Evolutionary conservation across 2,113 vertebrate genomes (phyloP).

Genomic region (Aythya baeri): DNA sequence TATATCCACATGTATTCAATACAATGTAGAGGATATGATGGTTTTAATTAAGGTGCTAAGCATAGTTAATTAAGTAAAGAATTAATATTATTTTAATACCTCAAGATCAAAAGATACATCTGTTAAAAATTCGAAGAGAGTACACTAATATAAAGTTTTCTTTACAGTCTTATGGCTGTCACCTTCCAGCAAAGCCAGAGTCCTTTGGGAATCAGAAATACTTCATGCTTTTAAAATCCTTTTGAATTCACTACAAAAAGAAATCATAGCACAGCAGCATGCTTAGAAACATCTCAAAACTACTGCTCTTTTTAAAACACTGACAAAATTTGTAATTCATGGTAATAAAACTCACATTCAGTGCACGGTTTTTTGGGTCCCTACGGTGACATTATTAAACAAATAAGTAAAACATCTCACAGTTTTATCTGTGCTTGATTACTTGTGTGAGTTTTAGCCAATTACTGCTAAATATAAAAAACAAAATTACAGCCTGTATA

Average conservation of each 20-base stretch:
- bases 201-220: constrained; percentile 15
- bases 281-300: background rate
- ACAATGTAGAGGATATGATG: background rate
- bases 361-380: background rate
- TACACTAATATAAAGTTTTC: background rate
- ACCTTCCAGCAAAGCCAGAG: background rate
- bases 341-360: background rate
- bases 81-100: background rate
- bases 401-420: background rate
- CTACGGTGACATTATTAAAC: background rate
- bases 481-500: background rate
- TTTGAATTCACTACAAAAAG: constrained; percentile 12
- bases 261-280: background rate
- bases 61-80: background rate
- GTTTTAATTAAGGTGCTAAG: background rate
- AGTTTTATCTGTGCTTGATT: background rate
- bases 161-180: background rate
- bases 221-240: constrained; percentile 17
- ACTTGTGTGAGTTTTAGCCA: background rate
- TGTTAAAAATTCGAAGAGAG: background rate
- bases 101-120: background rate
- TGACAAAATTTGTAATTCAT: background rate
- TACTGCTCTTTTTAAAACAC: background rate
- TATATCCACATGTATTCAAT: background rate
- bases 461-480: background rate